Percentiles rank a stretch among this genome's conserved stretches.
phyloP scores from a whole-genome alignment of 2,797 vertebrate species.

The Sparus aurata region DNA sequence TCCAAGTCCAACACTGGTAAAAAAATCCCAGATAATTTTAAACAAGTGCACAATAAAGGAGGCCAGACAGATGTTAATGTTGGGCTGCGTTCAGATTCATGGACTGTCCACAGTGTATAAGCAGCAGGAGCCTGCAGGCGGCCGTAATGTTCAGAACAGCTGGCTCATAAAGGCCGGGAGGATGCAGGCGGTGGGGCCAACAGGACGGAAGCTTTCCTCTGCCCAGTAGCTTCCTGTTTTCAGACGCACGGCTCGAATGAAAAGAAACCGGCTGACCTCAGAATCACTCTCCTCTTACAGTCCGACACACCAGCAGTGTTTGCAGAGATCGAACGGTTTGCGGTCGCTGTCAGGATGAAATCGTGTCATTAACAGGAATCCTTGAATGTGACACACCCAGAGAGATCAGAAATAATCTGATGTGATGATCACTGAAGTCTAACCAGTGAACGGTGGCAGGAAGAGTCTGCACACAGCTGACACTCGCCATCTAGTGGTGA shows the following conservation, averaged over 20 bases:
- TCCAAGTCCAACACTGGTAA: background rate
- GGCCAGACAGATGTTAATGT: conserved; percentile 40
- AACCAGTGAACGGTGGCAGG: background rate
- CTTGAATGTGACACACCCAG: conserved; percentile 3
- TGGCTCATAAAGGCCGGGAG: conserved; percentile 68
- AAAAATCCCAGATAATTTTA: background rate
- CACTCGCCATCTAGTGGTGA: conserved; percentile 62
- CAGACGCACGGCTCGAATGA: conserved; percentile 47
- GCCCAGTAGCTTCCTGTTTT: conserved; percentile 80
- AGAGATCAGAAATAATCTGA: background rate
- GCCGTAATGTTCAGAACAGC: conserved; percentile 65
- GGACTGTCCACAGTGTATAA: conserved; percentile 61
- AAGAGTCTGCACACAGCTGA: background rate
- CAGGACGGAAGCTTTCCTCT: conserved; percentile 74
- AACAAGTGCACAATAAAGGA: background rate
- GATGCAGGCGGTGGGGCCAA: conserved; percentile 56
- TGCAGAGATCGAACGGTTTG: background rate
- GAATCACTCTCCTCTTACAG: conserved; percentile 8
- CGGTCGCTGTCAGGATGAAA: background rate
- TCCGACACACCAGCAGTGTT: background rate
- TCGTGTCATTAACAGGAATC: background rate
- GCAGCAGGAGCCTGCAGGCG: conserved; percentile 47
- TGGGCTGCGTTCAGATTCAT: conserved; percentile 45
- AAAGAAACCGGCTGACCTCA: conserved; percentile 58
- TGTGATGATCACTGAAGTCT: background rate